phyloP scores from a whole-genome alignment of 2,113 vertebrate genomes.

The Anoura caudifer region DNA sequence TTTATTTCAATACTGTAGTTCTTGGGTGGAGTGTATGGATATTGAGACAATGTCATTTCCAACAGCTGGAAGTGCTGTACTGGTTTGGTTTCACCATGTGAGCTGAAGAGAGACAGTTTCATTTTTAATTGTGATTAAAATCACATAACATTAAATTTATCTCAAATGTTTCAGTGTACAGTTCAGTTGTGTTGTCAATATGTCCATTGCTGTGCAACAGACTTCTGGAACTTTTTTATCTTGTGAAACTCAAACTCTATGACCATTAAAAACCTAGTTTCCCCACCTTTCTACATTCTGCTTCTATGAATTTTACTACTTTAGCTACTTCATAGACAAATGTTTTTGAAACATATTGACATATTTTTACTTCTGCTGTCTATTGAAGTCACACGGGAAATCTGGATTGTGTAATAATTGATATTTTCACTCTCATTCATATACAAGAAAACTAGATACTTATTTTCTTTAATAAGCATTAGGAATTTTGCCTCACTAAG shows the following conservation, averaged over 20 bases:
- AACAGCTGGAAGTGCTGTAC: background rate
- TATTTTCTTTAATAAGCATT: slow-evolving; percentile 15
- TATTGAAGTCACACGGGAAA: background rate
- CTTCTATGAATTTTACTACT: background rate
- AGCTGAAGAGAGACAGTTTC: slow-evolving; percentile 30
- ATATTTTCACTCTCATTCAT: slow-evolving; percentile 21
- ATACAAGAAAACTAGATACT: background rate
- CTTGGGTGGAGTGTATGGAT: background rate
- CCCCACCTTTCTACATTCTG: background rate
- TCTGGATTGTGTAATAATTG: background rate
- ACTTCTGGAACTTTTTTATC: background rate
- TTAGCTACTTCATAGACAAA: background rate
- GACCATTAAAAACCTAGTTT: background rate
- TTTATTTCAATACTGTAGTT: background rate
- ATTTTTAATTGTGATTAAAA: background rate
- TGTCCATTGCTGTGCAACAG: accelerated
- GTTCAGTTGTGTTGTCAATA: background rate
- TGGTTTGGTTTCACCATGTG: slow-evolving; percentile 14
- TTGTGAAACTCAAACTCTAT: background rate
- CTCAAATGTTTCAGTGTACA: background rate
- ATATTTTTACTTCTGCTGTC: background rate
- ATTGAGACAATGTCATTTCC: slow-evolving; percentile 6
- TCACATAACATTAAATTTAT: background rate
- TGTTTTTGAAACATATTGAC: slow-evolving; percentile 1
- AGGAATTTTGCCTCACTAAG: background rate